Percentiles rank a stretch among this genome's conserved stretches.
These are phyloP conservation scores for Nomada lathburiana DNA, from an alignment of 2,888 invertebrate species.

Conservation along the genomic window DNA sequence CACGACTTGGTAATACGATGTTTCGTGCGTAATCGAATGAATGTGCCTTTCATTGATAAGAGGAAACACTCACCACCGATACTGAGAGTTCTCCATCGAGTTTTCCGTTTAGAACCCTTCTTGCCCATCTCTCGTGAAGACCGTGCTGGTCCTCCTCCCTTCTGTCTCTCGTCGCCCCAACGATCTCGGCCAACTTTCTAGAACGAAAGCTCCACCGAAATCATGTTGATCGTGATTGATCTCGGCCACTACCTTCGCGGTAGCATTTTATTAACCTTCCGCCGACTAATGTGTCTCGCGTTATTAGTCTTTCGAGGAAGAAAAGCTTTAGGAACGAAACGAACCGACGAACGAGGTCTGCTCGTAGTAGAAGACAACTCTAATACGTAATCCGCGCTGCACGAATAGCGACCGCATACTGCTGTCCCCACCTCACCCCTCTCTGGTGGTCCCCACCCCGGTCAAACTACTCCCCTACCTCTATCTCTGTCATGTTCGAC, in stretches of 20 bases:
- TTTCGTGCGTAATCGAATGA: background rate
- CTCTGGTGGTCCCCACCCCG: slow-evolving; percentile 61
- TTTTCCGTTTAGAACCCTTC: slow-evolving; percentile 86
- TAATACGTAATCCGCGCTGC: slow-evolving; percentile 74
- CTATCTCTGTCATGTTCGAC: slow-evolving; percentile 36
- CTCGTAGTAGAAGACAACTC: slow-evolving; percentile 66
- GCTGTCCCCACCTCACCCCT: slow-evolving; percentile 73
- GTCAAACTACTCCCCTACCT: slow-evolving; percentile 35
- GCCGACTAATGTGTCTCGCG: slow-evolving; percentile 52
- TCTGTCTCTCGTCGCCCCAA: slow-evolving; percentile 60
- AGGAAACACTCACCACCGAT: slow-evolving; percentile 85
- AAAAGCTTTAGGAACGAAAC: slow-evolving; percentile 44
- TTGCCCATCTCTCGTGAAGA: slow-evolving; percentile 85
- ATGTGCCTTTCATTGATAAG: slow-evolving; percentile 20
- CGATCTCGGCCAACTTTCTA: slow-evolving; percentile 59
- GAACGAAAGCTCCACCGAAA: slow-evolving; percentile 57
- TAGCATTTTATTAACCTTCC: slow-evolving; percentile 61
- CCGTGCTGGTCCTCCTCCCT: slow-evolving; percentile 58
- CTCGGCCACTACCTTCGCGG: slow-evolving; percentile 63
- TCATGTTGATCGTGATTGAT: slow-evolving; percentile 56
- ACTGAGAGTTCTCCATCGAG: slow-evolving; percentile 88
- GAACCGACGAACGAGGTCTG: slow-evolving; percentile 47
- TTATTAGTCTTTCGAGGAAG: slow-evolving; percentile 38
- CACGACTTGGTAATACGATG: background rate
- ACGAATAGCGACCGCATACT: slow-evolving; percentile 81